A percentile compares a stretch with the other conserved stretches of the same genome.
phyloP scores from a whole-genome alignment of 2,113 vertebrate species.

The Vimba vimba region DNA sequence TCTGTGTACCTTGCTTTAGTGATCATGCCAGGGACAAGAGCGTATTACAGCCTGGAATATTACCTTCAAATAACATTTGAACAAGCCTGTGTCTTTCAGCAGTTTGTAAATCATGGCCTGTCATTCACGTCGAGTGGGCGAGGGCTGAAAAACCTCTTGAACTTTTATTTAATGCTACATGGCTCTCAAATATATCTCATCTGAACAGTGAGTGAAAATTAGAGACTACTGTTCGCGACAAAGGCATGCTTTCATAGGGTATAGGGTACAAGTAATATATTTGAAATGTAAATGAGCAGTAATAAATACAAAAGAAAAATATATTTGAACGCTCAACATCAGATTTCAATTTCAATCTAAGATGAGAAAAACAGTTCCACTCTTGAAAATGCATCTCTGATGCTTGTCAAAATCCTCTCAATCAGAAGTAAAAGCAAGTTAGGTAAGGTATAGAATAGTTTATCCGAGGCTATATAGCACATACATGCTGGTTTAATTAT shows the following conservation, averaged over 20 bases:
- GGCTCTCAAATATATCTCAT: neutral
- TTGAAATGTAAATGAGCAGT: neutral
- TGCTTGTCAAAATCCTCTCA: neutral
- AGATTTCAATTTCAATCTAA: neutral
- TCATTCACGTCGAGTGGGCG: conserved; percentile 12
- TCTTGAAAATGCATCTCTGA: too few species aligned
- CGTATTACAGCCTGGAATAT: conserved; percentile 31
- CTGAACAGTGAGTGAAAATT: neutral
- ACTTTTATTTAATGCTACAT: conserved; percentile 18
- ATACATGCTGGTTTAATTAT: neutral
- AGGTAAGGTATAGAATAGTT: neutral
- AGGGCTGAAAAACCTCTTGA: conserved; percentile 41
- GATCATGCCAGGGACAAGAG: neutral
- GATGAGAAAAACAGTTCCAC: too few species aligned
- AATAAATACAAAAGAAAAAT: neutral
- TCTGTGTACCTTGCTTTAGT: conserved; percentile 7
- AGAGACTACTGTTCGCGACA: neutral
- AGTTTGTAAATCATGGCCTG: conserved; percentile 16
- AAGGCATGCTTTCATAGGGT: neutral
- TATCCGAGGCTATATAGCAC: neutral
- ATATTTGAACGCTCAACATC: neutral
- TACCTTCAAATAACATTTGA: conserved; percentile 16
- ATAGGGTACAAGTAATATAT: neutral
- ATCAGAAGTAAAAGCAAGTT: neutral
- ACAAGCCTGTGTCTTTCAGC: neutral